phyloP scores from a whole-genome alignment of 92 coral and sea anemone genomes.

The Galaxea fascicularis region DNA sequence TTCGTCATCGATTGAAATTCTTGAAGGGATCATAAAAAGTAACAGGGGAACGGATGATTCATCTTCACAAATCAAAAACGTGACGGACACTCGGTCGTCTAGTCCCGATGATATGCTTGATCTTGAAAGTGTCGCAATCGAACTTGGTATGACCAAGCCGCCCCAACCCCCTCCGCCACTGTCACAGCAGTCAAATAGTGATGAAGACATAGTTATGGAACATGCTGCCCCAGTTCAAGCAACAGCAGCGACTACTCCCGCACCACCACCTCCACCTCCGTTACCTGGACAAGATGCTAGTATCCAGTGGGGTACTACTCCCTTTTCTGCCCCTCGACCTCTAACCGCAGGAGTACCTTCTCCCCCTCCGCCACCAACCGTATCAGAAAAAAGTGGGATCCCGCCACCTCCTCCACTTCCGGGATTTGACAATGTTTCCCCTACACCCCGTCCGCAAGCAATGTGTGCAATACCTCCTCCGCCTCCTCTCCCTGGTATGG shows the following conservation, averaged over 20 bases:
- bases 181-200: constrained; percentile 25
- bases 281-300: constrained; percentile 41
- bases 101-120: constrained; percentile 32
- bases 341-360: constrained; percentile 5
- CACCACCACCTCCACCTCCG: constrained; percentile 54
- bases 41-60: not conserved
- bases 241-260: constrained; percentile 3
- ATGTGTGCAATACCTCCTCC: constrained; percentile 67
- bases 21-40: constrained; percentile 29
- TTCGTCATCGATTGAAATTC: constrained; percentile 24
- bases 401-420: constrained; percentile 68
- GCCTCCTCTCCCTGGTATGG: constrained; percentile 59
- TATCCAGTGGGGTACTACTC: constrained; percentile 10
- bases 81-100: not conserved
- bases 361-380: constrained; percentile 65
- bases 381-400: constrained; percentile 37
- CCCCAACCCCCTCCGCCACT: constrained; percentile 33
- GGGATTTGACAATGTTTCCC: constrained; percentile 24
- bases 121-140: constrained; percentile 51
- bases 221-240: constrained; percentile 13
- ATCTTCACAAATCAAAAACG: constrained; percentile 9
- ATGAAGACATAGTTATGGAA: not conserved
- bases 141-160: constrained; percentile 13
- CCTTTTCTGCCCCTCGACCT: not conserved
- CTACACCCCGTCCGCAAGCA: constrained; percentile 64